Conservation (phyloP, 2,888 invertebrate species). For the Hybos culiciformis region DNA sequence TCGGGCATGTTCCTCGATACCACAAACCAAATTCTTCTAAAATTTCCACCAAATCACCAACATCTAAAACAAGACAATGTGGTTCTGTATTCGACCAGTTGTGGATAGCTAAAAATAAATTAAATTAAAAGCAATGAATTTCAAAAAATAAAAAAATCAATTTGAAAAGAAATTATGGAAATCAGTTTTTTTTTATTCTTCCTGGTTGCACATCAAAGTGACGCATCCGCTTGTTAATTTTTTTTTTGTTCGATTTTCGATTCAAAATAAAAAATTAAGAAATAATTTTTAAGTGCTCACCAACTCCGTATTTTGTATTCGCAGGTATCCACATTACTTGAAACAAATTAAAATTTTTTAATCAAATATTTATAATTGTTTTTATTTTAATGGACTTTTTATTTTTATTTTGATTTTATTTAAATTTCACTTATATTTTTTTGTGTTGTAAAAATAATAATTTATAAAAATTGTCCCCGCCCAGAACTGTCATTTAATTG, state of each 20-base stretch:
- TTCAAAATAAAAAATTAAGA: not conserved
- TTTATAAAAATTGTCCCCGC: too few species aligned
- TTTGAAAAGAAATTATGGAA: not conserved
- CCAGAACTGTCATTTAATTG: too few species aligned
- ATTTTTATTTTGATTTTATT: too few species aligned
- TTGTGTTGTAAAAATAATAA: too few species aligned
- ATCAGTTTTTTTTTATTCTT: constrained; percentile 1
- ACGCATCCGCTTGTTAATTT: not conserved
- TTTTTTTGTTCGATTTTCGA: not conserved
- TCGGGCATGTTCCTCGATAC: constrained; percentile 76
- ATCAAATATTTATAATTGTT: too few species aligned
- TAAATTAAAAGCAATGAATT: not conserved
- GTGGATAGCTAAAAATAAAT: constrained; percentile 55
- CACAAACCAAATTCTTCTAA: constrained; percentile 80
- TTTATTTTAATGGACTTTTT: too few species aligned
- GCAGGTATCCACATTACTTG: constrained; percentile 38
- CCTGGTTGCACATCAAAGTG: not conserved
- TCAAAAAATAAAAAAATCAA: not conserved
- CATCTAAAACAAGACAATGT: constrained; percentile 67
- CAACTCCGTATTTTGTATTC: constrained; percentile 36
- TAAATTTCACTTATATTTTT: too few species aligned
- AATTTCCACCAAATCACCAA: constrained; percentile 86
- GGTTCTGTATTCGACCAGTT: constrained; percentile 71
- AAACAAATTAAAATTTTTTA: too few species aligned
- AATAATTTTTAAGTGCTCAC: constrained; percentile 22